Evolutionary conservation across 2,113 vertebrate genomes (phyloP).

Genomic region (Piaya cayana): DNA sequence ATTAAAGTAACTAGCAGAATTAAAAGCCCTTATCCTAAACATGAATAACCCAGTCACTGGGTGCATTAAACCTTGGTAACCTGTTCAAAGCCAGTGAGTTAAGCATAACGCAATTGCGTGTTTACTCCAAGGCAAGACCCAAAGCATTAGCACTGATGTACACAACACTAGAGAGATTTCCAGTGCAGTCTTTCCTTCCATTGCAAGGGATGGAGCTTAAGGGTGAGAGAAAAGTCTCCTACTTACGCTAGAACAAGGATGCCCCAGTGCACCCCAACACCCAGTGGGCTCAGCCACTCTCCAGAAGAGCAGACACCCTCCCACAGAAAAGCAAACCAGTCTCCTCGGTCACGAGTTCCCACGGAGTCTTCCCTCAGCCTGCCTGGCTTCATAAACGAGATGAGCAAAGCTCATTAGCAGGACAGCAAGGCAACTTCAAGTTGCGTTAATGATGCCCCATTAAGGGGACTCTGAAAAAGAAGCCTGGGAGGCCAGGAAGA

Average conservation of each 20-base stretch:
- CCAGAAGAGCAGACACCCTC: not conserved
- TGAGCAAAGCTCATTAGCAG: conserved; percentile 32
- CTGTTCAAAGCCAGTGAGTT: not conserved
- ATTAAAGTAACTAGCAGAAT: conserved; percentile 41
- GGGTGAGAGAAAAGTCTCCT: not conserved
- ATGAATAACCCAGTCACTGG: not conserved
- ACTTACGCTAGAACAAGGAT: not conserved
- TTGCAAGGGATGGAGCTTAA: not conserved
- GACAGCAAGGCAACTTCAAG: not conserved
- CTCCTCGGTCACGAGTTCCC: not conserved
- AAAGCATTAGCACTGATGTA: not conserved
- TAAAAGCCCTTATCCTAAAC: conserved; percentile 24
- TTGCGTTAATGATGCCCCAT: conserved; percentile 16
- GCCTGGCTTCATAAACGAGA: not conserved
- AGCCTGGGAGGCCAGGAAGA: conserved; percentile 1
- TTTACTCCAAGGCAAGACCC: not conserved
- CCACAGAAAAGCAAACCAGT: not conserved
- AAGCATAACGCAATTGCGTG: not conserved
- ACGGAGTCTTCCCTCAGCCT: not conserved
- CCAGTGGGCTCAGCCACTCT: not conserved
- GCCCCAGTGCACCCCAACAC: accelerated
- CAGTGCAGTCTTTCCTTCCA: not conserved
- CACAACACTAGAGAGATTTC: not conserved
- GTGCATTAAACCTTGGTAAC: not conserved
- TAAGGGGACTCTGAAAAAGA: not conserved